phyloP scores from a whole-genome alignment of 2,113 vertebrate species.

The Amblyornis subalaris region DNA sequence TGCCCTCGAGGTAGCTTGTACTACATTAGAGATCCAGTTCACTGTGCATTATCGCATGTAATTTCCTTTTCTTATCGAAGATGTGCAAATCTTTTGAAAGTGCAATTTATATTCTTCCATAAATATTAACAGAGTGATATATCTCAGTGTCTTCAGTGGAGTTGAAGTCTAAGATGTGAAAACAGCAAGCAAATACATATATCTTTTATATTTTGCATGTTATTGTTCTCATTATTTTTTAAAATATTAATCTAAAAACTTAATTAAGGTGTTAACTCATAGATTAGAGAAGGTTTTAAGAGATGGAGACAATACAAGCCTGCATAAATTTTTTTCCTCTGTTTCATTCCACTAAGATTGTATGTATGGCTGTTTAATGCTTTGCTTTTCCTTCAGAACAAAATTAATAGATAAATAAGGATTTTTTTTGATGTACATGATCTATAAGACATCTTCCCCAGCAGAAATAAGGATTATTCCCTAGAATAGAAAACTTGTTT shows the following conservation, averaged over 20 bases:
- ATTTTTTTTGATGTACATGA: not conserved
- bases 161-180: not conserved
- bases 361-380: not conserved
- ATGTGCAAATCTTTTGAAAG: constrained; percentile 21
- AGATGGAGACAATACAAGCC: not conserved
- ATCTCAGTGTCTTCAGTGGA: not conserved
- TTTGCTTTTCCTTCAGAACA: not conserved
- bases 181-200: not conserved
- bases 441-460: not conserved
- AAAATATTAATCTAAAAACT: constrained; percentile 11
- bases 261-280: constrained; percentile 45
- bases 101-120: not conserved
- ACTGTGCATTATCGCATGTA: not conserved
- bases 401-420: constrained; percentile 18
- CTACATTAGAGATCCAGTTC: constrained; percentile 16
- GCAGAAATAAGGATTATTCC: not conserved
- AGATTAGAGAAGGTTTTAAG: not conserved
- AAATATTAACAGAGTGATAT: constrained; percentile 25
- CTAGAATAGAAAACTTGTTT: not conserved
- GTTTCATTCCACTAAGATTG: not conserved
- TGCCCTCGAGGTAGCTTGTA: constrained; percentile 18
- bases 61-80: constrained; percentile 44
- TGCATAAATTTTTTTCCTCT: not conserved
- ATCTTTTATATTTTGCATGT: not conserved
- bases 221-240: not conserved